Percentiles rank a stretch among this genome's conserved stretches.
Conservation (phyloP, 2,888 invertebrate species). For the Lysandra coridon region DNA sequence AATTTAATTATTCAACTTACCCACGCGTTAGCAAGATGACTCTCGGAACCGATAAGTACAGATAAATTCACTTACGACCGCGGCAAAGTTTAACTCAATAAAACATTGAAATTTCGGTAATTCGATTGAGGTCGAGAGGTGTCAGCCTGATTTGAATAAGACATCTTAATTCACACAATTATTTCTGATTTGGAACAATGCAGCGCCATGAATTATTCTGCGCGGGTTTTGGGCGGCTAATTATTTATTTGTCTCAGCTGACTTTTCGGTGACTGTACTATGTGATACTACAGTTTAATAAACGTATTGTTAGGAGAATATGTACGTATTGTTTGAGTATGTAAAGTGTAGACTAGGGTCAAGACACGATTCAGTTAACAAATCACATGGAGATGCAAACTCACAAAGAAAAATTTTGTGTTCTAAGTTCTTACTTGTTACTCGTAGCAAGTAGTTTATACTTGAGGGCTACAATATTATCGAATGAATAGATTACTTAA, state of each 20-base stretch:
- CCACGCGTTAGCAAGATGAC: slow-evolving; percentile 76
- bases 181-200: slow-evolving; percentile 18
- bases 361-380: too few species aligned
- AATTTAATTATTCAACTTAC: slow-evolving; percentile 79
- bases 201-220: slow-evolving; percentile 6
- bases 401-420: too few species aligned
- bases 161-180: slow-evolving; percentile 64
- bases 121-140: slow-evolving; percentile 70
- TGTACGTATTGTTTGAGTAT: too few species aligned
- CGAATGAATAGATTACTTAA: too few species aligned
- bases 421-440: too few species aligned
- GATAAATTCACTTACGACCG: slow-evolving; percentile 79
- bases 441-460: too few species aligned
- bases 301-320: neutral
- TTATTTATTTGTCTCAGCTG: slow-evolving; percentile 10
- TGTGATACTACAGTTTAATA: neutral
- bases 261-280: neutral
- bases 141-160: slow-evolving; percentile 71
- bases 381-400: too few species aligned
- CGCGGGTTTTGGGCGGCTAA: neutral
- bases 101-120: slow-evolving; percentile 78
- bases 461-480: too few species aligned
- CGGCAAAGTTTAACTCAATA: slow-evolving; percentile 79
- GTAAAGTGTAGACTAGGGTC: too few species aligned
- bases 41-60: slow-evolving; percentile 77